Conservation (phyloP, 2,797 vertebrate species). For the Pseudochromis fuscus region DNA sequence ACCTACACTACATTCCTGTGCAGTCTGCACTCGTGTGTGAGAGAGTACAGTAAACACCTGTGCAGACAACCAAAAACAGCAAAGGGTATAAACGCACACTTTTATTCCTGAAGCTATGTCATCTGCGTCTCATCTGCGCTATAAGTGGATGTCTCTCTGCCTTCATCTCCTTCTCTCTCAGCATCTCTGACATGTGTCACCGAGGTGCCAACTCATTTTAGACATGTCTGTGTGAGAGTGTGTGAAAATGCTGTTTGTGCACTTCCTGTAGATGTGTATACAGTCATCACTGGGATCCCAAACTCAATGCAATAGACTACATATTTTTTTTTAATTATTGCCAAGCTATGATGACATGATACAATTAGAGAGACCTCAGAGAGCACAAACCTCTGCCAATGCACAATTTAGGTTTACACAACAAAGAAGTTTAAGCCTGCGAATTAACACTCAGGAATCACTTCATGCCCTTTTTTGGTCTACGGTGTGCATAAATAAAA, state of each 20-base stretch:
- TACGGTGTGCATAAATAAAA: too few species aligned
- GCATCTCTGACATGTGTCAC: slow-evolving; percentile 25
- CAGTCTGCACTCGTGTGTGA: not conserved
- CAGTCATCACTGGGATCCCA: too few species aligned
- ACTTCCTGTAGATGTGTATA: not conserved
- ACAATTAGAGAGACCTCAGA: too few species aligned
- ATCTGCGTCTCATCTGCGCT: slow-evolving; percentile 1
- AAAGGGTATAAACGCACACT: not conserved
- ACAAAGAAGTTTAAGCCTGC: too few species aligned
- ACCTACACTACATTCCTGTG: not conserved
- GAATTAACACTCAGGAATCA: too few species aligned
- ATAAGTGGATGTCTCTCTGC: slow-evolving; percentile 26
- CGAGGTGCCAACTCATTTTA: slow-evolving; percentile 18
- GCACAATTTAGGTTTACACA: too few species aligned
- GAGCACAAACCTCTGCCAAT: too few species aligned
- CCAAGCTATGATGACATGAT: too few species aligned
- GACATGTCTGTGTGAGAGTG: not conserved
- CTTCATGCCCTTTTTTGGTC: too few species aligned
- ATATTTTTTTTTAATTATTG: too few species aligned
- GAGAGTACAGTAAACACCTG: not conserved
- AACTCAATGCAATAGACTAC: too few species aligned
- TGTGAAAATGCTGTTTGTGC: not conserved
- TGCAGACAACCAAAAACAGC: slow-evolving; percentile 10
- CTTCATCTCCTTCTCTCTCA: slow-evolving; percentile 33
- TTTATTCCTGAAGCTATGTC: not conserved